Conservation (phyloP, 2,888 invertebrate genomes). For the Pyrrhosoma nymphula region DNA sequence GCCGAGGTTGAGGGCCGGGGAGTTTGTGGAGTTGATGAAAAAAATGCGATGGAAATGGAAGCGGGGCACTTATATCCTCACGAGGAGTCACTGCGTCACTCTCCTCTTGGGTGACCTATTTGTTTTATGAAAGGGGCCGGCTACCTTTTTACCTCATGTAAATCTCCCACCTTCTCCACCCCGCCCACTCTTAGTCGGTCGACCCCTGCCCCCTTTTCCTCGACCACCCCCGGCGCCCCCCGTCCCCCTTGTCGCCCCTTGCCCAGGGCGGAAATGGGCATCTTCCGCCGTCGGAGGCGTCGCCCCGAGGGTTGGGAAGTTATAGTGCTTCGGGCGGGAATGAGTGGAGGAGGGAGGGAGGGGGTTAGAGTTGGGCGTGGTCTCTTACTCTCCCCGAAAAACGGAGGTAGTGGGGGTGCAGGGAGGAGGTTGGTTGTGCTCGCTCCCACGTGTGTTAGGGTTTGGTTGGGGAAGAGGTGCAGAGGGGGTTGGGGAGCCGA, state of each 20-base stretch:
- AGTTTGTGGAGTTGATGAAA: neutral
- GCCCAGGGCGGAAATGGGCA: constrained; percentile 52
- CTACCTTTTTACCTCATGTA: constrained; percentile 56
- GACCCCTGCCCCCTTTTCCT: neutral
- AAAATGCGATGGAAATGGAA: neutral
- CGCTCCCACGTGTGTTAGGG: neutral
- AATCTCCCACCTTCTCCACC: neutral
- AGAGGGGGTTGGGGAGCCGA: no score
- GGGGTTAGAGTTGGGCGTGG: neutral
- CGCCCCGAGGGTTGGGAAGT: neutral
- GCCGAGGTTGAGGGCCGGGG: neutral
- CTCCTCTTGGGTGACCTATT: neutral
- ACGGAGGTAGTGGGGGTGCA: neutral
- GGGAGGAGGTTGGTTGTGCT: no score
- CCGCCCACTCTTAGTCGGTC: neutral
- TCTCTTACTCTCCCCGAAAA: neutral
- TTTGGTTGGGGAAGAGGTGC: no score
- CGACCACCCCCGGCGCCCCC: neutral
- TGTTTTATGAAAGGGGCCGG: constrained; percentile 39
- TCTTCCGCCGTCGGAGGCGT: constrained; percentile 54
- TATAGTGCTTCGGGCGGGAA: neutral
- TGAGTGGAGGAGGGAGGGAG: neutral
- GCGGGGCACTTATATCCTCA: neutral
- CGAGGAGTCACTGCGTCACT: constrained; percentile 43
- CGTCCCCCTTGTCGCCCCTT: neutral